Percentiles rank a stretch among this genome's conserved stretches.
These are phyloP conservation scores for Hypomesus transpacificus DNA, from an alignment of 2,113 vertebrate species.

Conservation along the genomic window DNA sequence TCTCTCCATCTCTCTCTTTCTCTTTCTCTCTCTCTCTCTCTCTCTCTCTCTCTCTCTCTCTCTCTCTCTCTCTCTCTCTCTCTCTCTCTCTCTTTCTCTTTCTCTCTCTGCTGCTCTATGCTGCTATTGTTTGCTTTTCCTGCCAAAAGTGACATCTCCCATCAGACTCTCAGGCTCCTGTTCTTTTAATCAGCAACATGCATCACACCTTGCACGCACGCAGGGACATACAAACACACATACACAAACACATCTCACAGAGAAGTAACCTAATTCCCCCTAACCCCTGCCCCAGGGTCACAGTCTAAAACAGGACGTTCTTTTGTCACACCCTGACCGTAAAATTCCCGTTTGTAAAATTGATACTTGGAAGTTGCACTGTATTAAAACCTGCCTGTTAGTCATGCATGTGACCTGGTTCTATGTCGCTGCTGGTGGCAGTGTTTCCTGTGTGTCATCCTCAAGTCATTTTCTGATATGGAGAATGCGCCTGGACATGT, in stretches of 20 bases:
- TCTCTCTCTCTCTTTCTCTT: not conserved
- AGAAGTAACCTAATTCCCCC: not conserved
- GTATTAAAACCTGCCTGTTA: not conserved
- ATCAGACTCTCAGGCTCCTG: constrained; percentile 26
- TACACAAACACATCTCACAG: constrained; percentile 3
- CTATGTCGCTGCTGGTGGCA: not conserved
- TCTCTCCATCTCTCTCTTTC: not conserved
- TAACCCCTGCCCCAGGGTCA: not conserved
- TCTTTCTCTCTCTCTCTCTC: not conserved
- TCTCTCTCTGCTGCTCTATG: no score
- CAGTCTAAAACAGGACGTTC: constrained; percentile 20
- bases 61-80: not conserved
- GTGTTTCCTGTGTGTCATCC: constrained; percentile 16
- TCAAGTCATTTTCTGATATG: constrained; percentile 44
- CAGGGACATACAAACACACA: not conserved
- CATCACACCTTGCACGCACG: constrained; percentile 24
- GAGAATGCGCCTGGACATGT: constrained; percentile 23
- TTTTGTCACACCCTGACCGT: not conserved
- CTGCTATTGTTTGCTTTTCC: not conserved
- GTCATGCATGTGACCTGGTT: not conserved
- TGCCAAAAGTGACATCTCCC: constrained; percentile 13
- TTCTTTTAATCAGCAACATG: constrained; percentile 32
- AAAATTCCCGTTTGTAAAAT: constrained; percentile 6
- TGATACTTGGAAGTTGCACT: not conserved
- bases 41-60: not conserved